Conservation (phyloP, 2,888 invertebrate genomes). For the Cerastis leucographa region DNA sequence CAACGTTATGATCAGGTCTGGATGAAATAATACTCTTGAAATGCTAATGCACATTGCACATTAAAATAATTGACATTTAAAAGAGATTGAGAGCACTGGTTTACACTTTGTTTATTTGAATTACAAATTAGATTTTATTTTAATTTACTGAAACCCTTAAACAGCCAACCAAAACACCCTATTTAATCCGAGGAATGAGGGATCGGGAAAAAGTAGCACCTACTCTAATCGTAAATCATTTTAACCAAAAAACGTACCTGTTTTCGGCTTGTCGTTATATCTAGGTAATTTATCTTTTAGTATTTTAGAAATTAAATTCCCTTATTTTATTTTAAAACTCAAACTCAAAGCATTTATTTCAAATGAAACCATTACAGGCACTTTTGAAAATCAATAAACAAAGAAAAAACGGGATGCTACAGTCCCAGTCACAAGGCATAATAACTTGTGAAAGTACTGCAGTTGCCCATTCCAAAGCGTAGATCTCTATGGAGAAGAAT, state of each 20-base stretch:
- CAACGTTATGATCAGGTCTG: background rate
- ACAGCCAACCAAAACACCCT: background rate
- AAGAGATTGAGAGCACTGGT: background rate
- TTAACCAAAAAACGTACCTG: background rate
- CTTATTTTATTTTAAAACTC: background rate
- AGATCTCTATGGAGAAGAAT: no score
- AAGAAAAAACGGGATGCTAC: no score
- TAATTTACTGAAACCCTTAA: background rate
- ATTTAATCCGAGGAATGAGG: background rate
- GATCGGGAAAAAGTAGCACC: background rate
- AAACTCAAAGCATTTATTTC: no score
- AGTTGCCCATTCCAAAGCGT: no score
- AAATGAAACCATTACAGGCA: no score
- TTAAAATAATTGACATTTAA: constrained; percentile 3
- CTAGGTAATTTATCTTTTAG: background rate
- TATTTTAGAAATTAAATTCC: background rate
- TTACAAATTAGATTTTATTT: background rate
- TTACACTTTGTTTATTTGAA: background rate
- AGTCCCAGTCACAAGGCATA: no score
- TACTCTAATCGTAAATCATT: background rate
- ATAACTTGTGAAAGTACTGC: no score
- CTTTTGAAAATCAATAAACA: no score
- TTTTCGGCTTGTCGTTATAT: background rate
- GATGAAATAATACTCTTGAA: constrained; percentile 3
- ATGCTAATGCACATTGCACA: constrained; percentile 3